Conservation (phyloP, 2,113 vertebrate genomes). For the Cephalopholis sonnerati region DNA sequence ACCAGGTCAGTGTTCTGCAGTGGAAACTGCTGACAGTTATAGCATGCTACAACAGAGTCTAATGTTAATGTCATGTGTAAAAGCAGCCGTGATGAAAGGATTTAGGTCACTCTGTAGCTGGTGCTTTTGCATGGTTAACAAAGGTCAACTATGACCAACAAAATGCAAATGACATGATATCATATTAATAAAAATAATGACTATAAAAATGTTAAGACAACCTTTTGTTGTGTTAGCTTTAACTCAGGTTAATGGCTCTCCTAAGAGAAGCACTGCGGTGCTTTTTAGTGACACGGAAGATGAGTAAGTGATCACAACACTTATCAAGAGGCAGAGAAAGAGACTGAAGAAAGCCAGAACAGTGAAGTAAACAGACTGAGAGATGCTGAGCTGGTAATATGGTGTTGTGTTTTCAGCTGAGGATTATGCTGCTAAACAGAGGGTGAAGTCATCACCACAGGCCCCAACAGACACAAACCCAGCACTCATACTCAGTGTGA, state of each 20-base stretch:
- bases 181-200: neutral
- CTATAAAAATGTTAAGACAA: neutral
- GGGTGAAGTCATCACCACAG: conserved; percentile 36
- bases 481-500: neutral
- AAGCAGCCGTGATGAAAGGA: no score
- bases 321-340: no score
- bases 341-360: no score
- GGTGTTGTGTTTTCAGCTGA: conserved; percentile 22
- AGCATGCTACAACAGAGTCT: neutral
- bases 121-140: no score
- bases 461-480: neutral
- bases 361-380: neutral
- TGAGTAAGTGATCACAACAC: neutral
- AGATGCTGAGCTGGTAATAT: conserved; percentile 25
- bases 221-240: neutral
- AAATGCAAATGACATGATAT: no score
- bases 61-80: neutral
- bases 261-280: neutral
- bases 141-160: no score
- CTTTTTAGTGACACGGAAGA: neutral
- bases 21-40: neutral
- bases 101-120: no score
- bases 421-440: conserved; percentile 4
- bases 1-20: conserved; percentile 5
- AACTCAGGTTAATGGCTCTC: neutral